A percentile compares a stretch with the other conserved stretches of the same genome.
Evolutionary conservation across 2,797 vertebrate species (phyloP).

Genomic region (Leptatherina wallacei): DNA sequence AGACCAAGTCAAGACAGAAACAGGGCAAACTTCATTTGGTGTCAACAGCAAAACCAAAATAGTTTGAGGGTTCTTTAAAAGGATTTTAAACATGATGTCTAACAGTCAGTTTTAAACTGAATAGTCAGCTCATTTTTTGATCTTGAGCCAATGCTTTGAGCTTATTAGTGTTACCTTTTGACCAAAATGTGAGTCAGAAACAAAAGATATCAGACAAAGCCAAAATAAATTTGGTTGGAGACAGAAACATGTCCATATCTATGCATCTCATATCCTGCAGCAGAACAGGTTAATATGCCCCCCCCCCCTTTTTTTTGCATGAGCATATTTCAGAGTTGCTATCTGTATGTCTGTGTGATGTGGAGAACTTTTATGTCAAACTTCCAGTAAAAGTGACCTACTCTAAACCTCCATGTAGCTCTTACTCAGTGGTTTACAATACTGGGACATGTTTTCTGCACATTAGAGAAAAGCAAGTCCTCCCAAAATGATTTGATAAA

Average conservation of each 20-base stretch:
- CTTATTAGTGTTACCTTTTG: constrained; percentile 24
- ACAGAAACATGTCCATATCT: constrained; percentile 8
- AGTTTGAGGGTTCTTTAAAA: neutral
- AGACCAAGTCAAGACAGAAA: constrained; percentile 2
- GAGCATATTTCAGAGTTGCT: neutral
- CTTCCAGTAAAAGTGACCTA: neutral
- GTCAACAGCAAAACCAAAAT: constrained; percentile 24
- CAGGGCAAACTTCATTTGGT: neutral
- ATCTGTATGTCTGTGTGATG: neutral
- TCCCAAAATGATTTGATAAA: constrained; percentile 9
- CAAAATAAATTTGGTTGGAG: constrained; percentile 23
- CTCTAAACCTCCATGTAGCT: neutral
- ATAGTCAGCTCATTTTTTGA: constrained; percentile 4
- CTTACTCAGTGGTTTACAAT: neutral
- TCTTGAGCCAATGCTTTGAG: constrained; percentile 12
- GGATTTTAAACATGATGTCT: constrained; percentile 6
- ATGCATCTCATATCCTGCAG: neutral
- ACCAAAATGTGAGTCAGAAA: constrained; percentile 12
- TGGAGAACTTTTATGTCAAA: neutral
- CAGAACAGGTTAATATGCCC: neutral
- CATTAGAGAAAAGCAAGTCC: neutral
- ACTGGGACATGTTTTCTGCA: constrained; percentile 6
- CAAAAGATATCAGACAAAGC: constrained; percentile 18
- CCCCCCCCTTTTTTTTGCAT: too few species aligned
- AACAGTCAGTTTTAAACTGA: neutral